A percentile compares a stretch with the other conserved stretches of the same genome.
phyloP scores from a whole-genome alignment of 2,888 invertebrate genomes.

The Epirrita christyi region DNA sequence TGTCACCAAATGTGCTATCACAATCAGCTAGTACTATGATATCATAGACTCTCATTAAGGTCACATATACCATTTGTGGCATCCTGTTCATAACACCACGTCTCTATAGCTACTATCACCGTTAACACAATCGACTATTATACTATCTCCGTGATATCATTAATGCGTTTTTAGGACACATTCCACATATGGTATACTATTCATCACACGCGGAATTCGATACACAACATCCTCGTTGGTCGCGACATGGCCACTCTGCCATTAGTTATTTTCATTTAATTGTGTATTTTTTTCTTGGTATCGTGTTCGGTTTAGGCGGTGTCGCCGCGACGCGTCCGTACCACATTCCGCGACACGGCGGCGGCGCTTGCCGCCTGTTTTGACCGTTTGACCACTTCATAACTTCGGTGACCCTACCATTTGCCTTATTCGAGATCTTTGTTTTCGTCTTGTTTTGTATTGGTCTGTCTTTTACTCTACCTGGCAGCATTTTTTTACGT shows the following conservation, averaged over 20 bases:
- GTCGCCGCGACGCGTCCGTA: slow-evolving; percentile 62
- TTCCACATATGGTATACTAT: slow-evolving; percentile 31
- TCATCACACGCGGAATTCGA: slow-evolving; percentile 32
- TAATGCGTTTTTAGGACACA: slow-evolving; percentile 23
- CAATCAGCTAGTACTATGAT: slow-evolving; percentile 2
- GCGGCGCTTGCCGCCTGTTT: slow-evolving; percentile 64
- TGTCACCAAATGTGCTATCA: slow-evolving; percentile 7
- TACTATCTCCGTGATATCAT: slow-evolving; percentile 27
- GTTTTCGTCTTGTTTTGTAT: background rate
- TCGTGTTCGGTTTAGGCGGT: slow-evolving; percentile 59
- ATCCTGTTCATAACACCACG: slow-evolving; percentile 8
- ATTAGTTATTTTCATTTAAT: slow-evolving; percentile 58
- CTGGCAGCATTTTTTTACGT: too few relatives aligned
- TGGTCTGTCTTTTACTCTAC: too few relatives aligned
- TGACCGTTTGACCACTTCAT: slow-evolving; percentile 67
- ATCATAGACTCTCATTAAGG: slow-evolving; percentile 21
- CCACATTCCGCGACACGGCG: slow-evolving; percentile 75
- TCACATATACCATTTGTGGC: slow-evolving; percentile 22
- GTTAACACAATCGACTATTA: slow-evolving; percentile 16
- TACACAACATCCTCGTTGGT: slow-evolving; percentile 34
- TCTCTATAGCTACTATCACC: slow-evolving; percentile 5
- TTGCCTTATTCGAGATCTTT: slow-evolving; percentile 18
- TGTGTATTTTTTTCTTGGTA: slow-evolving; percentile 61
- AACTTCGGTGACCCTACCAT: slow-evolving; percentile 53
- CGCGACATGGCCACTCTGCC: slow-evolving; percentile 45